A percentile compares a stretch with the other conserved stretches of the same genome.
These are phyloP conservation scores for Mellilla xanthometata DNA, from an alignment of 2,888 invertebrate species.

Conservation along the genomic window DNA sequence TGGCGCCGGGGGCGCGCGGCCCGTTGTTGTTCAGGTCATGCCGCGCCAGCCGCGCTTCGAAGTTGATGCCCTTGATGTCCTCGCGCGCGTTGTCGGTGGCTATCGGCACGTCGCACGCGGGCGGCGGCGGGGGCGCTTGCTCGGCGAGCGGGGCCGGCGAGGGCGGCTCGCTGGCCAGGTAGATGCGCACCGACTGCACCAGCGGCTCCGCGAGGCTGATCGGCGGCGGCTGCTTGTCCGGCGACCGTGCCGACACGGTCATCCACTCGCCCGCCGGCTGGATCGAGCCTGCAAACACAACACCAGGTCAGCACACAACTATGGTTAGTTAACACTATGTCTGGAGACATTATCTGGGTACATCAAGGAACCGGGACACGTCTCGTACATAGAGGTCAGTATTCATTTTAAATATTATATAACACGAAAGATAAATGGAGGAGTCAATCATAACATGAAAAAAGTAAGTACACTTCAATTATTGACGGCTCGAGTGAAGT, in stretches of 20 bases:
- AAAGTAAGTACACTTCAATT: no score
- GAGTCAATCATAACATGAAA: no score
- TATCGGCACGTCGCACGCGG: constrained; percentile 67
- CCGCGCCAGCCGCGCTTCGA: constrained; percentile 67
- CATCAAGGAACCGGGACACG: no score
- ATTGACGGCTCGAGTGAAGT: no score
- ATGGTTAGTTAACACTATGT: no score
- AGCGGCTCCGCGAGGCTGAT: constrained; percentile 73
- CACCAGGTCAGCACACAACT: constrained; percentile 10
- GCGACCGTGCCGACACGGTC: constrained; percentile 74
- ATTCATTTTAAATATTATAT: no score
- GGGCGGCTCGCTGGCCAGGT: constrained; percentile 69
- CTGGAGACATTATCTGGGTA: no score
- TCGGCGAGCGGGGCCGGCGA: constrained; percentile 43
- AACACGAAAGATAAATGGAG: no score
- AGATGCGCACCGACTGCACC: constrained; percentile 74
- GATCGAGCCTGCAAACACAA: constrained; percentile 67
- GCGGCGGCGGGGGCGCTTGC: constrained; percentile 31
- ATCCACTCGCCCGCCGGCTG: constrained; percentile 79
- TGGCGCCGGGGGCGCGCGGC: constrained; percentile 36
- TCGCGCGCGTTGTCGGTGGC: constrained; percentile 63
- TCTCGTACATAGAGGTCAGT: no score
- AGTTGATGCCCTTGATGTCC: constrained; percentile 75
- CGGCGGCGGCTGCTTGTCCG: constrained; percentile 68
- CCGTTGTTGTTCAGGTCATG: constrained; percentile 81